phyloP scores from a whole-genome alignment of 2,888 invertebrate genomes.

The Hydraecia micacea region DNA sequence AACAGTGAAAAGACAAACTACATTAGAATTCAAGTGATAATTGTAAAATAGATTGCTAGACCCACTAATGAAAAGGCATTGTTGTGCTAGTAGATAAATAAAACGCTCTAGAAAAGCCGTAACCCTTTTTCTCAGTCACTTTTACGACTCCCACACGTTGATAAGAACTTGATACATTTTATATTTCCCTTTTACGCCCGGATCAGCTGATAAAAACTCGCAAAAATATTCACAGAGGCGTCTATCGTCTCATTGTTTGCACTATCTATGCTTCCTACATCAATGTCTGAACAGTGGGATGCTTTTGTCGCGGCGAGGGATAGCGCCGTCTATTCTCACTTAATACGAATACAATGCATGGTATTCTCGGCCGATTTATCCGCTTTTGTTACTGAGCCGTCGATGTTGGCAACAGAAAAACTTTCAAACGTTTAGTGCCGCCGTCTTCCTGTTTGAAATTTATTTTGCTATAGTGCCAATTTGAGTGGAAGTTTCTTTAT shows the following conservation, averaged over 20 bases:
- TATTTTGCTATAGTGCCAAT: conserved; percentile 67
- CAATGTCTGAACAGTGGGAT: conserved; percentile 69
- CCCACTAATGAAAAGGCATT: conserved; percentile 37
- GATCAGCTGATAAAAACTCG: conserved; percentile 48
- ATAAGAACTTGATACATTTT: conserved; percentile 63
- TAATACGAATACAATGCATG: conserved; percentile 83
- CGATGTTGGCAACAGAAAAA: conserved; percentile 74
- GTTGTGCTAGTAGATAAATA: conserved; percentile 51
- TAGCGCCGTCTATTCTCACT: conserved; percentile 79
- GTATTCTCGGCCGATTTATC: conserved; percentile 79
- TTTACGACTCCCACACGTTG: conserved; percentile 52
- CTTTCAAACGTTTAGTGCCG: conserved; percentile 72
- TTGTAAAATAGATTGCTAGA: conserved; percentile 31
- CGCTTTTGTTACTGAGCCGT: conserved; percentile 75
- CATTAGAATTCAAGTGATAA: conserved; percentile 20
- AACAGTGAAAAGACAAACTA: background rate
- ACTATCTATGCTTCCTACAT: conserved; percentile 67
- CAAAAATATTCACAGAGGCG: conserved; percentile 53
- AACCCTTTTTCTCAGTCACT: conserved; percentile 57
- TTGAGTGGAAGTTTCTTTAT: conserved; percentile 55
- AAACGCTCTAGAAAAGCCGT: conserved; percentile 44
- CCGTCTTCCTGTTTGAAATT: conserved; percentile 65
- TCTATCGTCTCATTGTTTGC: conserved; percentile 62
- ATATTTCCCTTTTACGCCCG: conserved; percentile 50
- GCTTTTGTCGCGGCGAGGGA: conserved; percentile 76